Base-by-base conservation (phyloP, 2,113 vertebrate genomes). In the Trematomus loennbergii region DNA sequence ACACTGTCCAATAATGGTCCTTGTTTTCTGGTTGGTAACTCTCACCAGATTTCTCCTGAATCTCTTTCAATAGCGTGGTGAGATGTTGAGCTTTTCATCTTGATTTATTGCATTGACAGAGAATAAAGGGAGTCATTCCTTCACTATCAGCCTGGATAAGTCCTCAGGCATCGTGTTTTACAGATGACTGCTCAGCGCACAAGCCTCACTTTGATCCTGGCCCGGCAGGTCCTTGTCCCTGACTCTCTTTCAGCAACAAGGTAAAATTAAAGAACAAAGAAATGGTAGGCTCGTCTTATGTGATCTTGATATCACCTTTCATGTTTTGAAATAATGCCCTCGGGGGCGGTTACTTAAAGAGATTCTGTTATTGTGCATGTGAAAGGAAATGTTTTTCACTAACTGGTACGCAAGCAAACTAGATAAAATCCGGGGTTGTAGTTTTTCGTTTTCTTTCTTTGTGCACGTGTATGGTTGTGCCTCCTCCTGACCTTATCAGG, bases 241-340 rank as follows among this genome's bases (percentile, higher is more conserved):
- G 78, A 87, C 73, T 89, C 61, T 79, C 69, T 82, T 84, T 87
- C 70, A 79, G 75, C 72, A 78, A 72, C 80, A 79, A 82, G 53
- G 69, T 79, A 25, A 79, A 89, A 85, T 82, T 69, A 62, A 79
- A 85, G 75, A 87, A 89, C 73, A 85, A 89, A 89, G 84, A 82
- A 81, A 83, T 43, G 17, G 50, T 73, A 2, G 16, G 43, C 33
- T 69, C 54, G 22, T 85, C 81, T 87, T 77, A 81, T 76, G 11
- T 48, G 64, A 75, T 78, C 58, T 67, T 62, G 6, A 67, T 59
- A 53, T 77, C 22, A 61, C 75, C 53, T 75, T 69, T 85, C 12
- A 36, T 79, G 73, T 86, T 85, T 81, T 90, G 12, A 68, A 17
- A 69, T 63, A 12, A 22, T 78, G 61, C 86, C 73, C 36, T 67